Evolutionary conservation across 2,113 vertebrate genomes (phyloP).

Genomic region (Grus americana): DNA sequence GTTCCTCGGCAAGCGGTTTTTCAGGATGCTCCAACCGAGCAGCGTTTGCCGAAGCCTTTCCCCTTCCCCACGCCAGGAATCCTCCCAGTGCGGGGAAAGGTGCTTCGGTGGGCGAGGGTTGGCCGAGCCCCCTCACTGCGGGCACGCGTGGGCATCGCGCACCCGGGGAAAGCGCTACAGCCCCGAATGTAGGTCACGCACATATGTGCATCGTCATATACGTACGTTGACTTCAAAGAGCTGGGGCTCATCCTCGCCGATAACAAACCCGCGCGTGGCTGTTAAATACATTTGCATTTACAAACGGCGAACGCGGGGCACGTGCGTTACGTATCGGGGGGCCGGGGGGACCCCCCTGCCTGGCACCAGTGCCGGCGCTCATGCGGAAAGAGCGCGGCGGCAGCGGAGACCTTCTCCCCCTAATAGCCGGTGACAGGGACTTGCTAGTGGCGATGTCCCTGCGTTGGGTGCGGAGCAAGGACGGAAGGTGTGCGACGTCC

Average conservation of each 20-base stretch:
- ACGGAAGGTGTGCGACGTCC: constrained; percentile 28
- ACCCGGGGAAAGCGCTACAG: fast-evolving
- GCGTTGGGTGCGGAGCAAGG: not conserved
- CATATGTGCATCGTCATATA: not conserved
- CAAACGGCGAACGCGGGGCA: not conserved
- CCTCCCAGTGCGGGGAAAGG: not conserved
- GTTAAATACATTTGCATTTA: not conserved
- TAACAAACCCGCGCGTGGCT: not conserved
- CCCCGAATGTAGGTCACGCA: not conserved
- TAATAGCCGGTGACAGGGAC: constrained; percentile 67
- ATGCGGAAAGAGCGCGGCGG: constrained; percentile 74
- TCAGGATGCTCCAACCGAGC: not conserved
- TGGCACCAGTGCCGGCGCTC: constrained; percentile 25
- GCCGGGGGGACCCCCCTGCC: not conserved
- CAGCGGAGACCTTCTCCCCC: constrained; percentile 64
- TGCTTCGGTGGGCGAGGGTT: fast-evolving
- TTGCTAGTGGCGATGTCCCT: constrained; percentile 1
- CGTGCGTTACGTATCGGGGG: not conserved
- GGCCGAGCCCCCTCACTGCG: not conserved
- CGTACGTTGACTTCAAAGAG: not conserved
- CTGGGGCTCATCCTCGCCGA: not conserved
- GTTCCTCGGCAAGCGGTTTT: not conserved
- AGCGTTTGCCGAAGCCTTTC: not conserved
- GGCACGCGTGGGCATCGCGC: not conserved
- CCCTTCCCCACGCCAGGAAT: fast-evolving